Base-by-base conservation (phyloP, 2,888 invertebrate species). In the Operophtera brumata region DNA sequence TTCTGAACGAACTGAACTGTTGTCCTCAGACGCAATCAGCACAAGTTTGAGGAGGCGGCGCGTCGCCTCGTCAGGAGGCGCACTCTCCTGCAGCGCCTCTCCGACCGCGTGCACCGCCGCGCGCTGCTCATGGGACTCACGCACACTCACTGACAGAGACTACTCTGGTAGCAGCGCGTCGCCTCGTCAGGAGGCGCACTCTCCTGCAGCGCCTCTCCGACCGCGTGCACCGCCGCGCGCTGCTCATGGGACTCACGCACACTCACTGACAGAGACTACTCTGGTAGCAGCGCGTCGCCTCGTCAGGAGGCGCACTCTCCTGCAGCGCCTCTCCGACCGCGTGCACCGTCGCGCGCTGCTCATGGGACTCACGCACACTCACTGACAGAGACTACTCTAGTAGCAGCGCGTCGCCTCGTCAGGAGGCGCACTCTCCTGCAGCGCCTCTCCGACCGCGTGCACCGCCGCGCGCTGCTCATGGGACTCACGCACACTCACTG, bases 21-120 rank as follows among this genome's bases (percentile, higher is more conserved):
- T 41, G 25, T 39, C 10, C 96, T 96, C 77, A 92, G 96, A 32
- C 91, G 95, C 66, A 97, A 97, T 75, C 94, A 94, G 63, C 93
- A 93, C 66, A 96, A 96, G 85, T 93, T 95, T 69, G 90, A 91
- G 56, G 78, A 77, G 54, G 92, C 92, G 25, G 94, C 93, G 1
- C 91, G 91, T 0, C 86, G 75, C 68, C 64, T 89, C 54, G 62
- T 70, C 0, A 68, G 80, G 4, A 69, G 66, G 39, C 70, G 86
- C 12, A 61, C 73, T 0, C 6, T 80, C 0, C 48, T 70, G 0
- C 83, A 80, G 55, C 74, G 71, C 30, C 55, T 69, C 0, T 26
- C 66, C n/a, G 87, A 86, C 66, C 71, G 62, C 26, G 61, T 73
- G 0, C 53, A 65, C 1, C 70, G 66, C 11, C 70, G 67, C 45